Evolutionary conservation across 2,113 vertebrate genomes (phyloP), one percentile per base, ranked within the genome.

Genomic region (Phoxinus phoxinus): DNA sequence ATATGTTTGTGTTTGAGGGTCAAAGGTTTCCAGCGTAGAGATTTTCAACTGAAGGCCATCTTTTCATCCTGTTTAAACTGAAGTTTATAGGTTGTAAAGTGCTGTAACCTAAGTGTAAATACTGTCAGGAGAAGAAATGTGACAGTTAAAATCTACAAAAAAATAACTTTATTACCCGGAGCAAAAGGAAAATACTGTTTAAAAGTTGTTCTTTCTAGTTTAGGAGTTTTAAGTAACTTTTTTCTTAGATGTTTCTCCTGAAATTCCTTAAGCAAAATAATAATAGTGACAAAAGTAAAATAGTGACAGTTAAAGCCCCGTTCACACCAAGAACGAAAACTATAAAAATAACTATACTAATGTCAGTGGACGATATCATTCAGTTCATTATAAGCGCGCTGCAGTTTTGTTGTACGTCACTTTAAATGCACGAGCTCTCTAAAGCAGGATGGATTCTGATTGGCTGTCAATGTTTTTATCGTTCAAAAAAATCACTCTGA

Each of bases 1-100:
- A 44, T 59, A 8, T 35, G 51, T 65, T 46, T 56, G 63, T 67
- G 72, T 61, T 44, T 25, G 35, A 58, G 63, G 78, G 75, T 80
- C 35, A 61, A 35, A 81, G 35, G 51, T 44, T 80, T 61, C 19
- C 25, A 19, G 25, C 2, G 25, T 17, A 56, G 8, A 44, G 7
- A 30, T 63, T 79, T 25, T 79, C 32, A 59, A 8, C 19, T 6
- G 21, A 72, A 72, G 69, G 69, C 37, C 10, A 35, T 10, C 12
- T 79, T 58, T 25, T 59, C 15, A 13, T 61, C 6, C 59, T 41
- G 76, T 41, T 35, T 73, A 46, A 73, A 46, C 23, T 25, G 41
- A 73, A 46, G 23, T 73, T 25, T 73, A 17, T 46, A 13, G 7
- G 37, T 25, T 59, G 53, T 79, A 59, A 58, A 79, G 32, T 56